Conservation (phyloP, 2,888 invertebrate genomes). For the Panopea generosa region DNA sequence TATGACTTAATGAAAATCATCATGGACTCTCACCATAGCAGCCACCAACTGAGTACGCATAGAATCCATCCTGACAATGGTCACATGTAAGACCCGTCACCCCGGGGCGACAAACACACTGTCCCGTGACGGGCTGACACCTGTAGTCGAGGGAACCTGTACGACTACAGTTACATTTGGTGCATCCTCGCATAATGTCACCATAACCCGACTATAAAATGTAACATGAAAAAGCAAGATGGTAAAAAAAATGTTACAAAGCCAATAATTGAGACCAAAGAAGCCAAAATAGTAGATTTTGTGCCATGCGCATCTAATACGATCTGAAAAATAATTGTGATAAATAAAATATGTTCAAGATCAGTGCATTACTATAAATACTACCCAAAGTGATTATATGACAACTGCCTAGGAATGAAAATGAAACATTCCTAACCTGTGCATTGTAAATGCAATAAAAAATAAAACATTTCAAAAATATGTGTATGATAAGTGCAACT, state of each 20-base stretch:
- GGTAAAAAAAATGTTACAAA: no score
- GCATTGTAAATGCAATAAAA: no score
- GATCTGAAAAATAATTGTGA: not conserved
- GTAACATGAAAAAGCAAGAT: conserved; percentile 35
- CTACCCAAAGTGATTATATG: no score
- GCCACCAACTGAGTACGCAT: conserved; percentile 77
- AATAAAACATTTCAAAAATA: no score
- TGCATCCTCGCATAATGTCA: conserved; percentile 92
- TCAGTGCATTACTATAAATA: no score
- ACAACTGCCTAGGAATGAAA: no score
- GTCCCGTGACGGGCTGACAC: conserved; percentile 89
- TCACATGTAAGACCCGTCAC: conserved; percentile 94
- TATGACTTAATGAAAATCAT: no score
- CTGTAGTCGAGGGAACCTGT: conserved; percentile 87
- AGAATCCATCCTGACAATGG: conserved; percentile 90
- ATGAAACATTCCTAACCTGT: no score
- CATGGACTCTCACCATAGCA: conserved; percentile 73
- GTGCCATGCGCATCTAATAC: not conserved
- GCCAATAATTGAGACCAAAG: no score
- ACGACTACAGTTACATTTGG: conserved; percentile 91
- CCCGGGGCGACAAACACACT: conserved; percentile 90
- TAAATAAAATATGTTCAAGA: no score
- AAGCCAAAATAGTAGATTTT: not conserved
- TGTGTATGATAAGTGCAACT: no score
- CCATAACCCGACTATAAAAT: conserved; percentile 88